Base-by-base conservation (phyloP, 1,140 invertebrate genomes). In the Myzus persicae region DNA sequence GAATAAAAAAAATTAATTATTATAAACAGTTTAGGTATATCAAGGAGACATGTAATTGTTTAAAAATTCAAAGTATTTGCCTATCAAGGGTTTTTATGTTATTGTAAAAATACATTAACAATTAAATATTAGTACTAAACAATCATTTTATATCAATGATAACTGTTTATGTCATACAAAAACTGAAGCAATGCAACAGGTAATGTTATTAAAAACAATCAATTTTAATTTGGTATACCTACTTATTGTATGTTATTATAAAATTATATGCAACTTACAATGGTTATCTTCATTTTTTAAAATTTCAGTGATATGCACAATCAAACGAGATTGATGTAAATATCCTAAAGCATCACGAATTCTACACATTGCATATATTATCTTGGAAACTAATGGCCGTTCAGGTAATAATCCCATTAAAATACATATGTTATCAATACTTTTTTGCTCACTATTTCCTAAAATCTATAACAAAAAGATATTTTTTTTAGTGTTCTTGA, bases 221-320 rank as follows among this genome's bases (percentile, higher is more conserved):
- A 9, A 38, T 88, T 88, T 48, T 9, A 44, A 87, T 40, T 84
- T 85, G 9, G 8, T 2, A 85, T 31, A n/a, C n/a, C n/a, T n/a
- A n/a, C n/a, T n/a, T n/a, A 2, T 40, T 42, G 11, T 14, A 42
- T 87, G 4, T 38, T 54, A 40, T 40, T 40, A 40, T 51, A 54
- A 40, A 38, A 38, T 90, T 90, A 88, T 18, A 48, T 88, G 44
- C 7, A 89, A 91, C 89, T 85, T 81, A 91, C 92, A 81, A 42
- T 54, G n/a, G 44, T 91, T 91, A 84, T 87, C 90, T 87, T 54
- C 48, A 14, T 93, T 82, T 59, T 51, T 90, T 59, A 89, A 40
- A 85, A 46, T 44, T 93, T 82, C 31, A 82, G n/a, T 31, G 67
- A 91, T 51, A 48, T n/a, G 48, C 11, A 20, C 31, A 5, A 93